phyloP scores from a whole-genome alignment of 2,797 vertebrate species.

The Luscinia luscinia region DNA sequence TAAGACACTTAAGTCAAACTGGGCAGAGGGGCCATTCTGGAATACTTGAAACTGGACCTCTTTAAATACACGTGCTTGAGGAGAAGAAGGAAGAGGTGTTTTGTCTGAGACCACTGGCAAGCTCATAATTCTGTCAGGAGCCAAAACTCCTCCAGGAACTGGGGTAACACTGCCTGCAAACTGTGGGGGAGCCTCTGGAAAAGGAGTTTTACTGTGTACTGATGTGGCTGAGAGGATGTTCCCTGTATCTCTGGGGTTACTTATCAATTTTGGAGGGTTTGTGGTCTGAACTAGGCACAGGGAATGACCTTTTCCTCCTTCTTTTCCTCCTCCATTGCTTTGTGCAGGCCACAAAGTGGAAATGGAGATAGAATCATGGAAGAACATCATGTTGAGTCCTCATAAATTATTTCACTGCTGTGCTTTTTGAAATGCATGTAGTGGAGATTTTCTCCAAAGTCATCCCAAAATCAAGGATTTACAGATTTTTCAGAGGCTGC shows the following conservation, averaged over 20 bases:
- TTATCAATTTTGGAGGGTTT: neutral
- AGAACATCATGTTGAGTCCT: neutral
- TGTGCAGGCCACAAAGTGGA: neutral
- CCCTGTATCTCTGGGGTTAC: neutral
- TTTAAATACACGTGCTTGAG: neutral
- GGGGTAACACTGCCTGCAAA: neutral
- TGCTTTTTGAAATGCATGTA: neutral
- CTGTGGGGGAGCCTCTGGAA: neutral
- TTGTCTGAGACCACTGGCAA: neutral
- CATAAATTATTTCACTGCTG: neutral
- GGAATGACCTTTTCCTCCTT: neutral
- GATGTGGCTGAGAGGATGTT: neutral
- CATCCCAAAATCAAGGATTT: neutral
- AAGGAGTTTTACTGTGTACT: neutral
- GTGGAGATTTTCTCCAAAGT: neutral
- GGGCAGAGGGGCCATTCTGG: neutral
- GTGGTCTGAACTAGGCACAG: neutral
- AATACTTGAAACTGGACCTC: neutral
- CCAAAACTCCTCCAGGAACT: neutral
- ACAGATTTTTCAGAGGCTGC: neutral
- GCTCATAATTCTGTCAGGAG: neutral
- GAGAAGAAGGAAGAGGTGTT: neutral
- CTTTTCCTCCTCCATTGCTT: neutral
- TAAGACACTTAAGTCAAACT: neutral
- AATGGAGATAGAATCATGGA: neutral